A percentile compares a stretch with the other conserved stretches of the same genome.
phyloP scores from a whole-genome alignment of 1,140 invertebrate genomes.

The Anagrus nilaparvatae region DNA sequence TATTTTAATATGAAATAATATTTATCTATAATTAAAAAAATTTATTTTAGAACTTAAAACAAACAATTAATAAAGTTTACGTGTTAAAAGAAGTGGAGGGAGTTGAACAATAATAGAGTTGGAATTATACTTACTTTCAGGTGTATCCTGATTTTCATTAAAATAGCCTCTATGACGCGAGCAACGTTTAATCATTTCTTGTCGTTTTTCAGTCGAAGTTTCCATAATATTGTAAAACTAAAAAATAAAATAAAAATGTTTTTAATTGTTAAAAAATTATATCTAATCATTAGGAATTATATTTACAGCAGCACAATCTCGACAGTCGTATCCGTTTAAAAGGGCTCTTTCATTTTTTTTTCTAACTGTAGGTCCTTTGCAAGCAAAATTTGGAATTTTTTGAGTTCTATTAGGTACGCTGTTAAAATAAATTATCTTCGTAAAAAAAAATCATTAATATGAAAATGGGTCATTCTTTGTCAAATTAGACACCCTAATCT shows the following conservation, averaged over 20 bases:
- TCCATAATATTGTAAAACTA: slow-evolving; percentile 38
- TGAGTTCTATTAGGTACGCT: slow-evolving; percentile 18
- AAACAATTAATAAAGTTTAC: no score
- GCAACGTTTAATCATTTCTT: slow-evolving; percentile 35
- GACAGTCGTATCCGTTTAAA: slow-evolving; percentile 34
- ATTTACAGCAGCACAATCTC: slow-evolving; percentile 35
- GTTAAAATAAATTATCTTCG: slow-evolving; percentile 14
- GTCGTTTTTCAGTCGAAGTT: slow-evolving; percentile 28
- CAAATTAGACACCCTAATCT: neutral
- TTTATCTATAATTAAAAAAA: no score
- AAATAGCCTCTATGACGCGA: slow-evolving; percentile 40
- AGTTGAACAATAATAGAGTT: no score
- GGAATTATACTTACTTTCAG: slow-evolving; percentile 28
- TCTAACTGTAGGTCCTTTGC: slow-evolving; percentile 27
- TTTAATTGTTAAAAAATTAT: neutral
- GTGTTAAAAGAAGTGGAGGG: no score
- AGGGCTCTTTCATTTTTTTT: slow-evolving; percentile 33
- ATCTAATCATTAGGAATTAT: slow-evolving; percentile 5
- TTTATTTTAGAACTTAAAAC: no score
- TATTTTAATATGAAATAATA: no score
- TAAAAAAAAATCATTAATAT: neutral
- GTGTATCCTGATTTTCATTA: slow-evolving; percentile 30
- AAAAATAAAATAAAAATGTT: slow-evolving; percentile 11
- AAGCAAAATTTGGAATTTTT: slow-evolving; percentile 19
- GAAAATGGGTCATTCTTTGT: neutral